Conservation (phyloP, 2,797 vertebrate genomes). For the Aythya fuligula region DNA sequence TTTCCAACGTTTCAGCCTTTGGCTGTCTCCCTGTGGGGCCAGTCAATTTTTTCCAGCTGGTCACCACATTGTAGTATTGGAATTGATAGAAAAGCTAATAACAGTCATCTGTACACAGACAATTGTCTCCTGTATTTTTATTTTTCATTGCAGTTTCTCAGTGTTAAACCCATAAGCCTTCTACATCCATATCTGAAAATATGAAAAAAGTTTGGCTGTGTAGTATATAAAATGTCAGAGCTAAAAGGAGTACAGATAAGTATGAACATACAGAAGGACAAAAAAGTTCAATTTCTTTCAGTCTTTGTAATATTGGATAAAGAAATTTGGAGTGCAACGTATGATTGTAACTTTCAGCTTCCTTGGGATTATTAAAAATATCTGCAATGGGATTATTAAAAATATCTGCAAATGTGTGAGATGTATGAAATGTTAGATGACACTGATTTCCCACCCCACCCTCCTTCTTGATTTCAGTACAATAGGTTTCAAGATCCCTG, state of each 20-base stretch:
- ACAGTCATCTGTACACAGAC: not conserved
- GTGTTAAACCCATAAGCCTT: not conserved
- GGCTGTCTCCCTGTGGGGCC: not conserved
- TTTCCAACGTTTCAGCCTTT: not conserved
- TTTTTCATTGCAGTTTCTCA: not conserved
- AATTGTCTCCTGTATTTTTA: not conserved
- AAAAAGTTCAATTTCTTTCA: fast-evolving
- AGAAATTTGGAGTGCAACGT: not conserved
- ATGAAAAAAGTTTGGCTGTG: not conserved
- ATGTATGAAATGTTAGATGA: not conserved
- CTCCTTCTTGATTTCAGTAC: not conserved
- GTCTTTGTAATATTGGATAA: not conserved
- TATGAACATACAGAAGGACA: not conserved
- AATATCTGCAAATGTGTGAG: not conserved
- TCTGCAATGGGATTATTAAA: not conserved
- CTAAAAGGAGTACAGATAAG: not conserved
- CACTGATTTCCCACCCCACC: not conserved
- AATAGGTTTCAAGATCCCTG: not conserved
- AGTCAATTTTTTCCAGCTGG: not conserved
- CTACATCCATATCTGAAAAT: not conserved
- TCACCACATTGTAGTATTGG: not conserved
- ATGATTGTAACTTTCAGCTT: not conserved
- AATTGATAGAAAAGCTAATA: not conserved
- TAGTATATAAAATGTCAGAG: not conserved
- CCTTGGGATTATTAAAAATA: not conserved